Conservation (phyloP, 2,888 invertebrate genomes). For the Quadroppia sp. region DNA sequence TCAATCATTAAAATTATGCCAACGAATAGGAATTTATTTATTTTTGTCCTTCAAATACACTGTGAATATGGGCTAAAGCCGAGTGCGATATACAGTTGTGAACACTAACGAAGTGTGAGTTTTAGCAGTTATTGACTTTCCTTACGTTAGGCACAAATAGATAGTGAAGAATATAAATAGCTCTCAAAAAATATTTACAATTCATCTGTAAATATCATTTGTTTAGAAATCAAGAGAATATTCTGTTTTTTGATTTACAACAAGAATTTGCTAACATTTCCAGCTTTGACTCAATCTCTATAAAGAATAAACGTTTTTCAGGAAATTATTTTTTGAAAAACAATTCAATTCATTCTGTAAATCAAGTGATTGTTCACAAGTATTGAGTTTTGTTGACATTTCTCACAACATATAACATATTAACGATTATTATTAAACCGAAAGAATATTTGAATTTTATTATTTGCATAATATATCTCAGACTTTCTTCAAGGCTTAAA, state of each 20-base stretch:
- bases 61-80: not conserved
- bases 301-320: not conserved
- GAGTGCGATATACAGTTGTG: conserved; percentile 2
- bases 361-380: too few relatives aligned
- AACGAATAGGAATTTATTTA: too few relatives aligned
- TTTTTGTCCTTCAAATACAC: not conserved
- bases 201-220: conserved; percentile 21
- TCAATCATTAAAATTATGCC: too few relatives aligned
- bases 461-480: too few relatives aligned
- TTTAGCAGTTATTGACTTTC: not conserved
- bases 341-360: too few relatives aligned
- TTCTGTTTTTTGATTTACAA: too few relatives aligned
- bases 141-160: not conserved
- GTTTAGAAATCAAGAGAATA: not conserved
- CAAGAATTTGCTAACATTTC: too few relatives aligned
- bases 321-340: not conserved
- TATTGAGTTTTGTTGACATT: too few relatives aligned
- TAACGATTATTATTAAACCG: too few relatives aligned
- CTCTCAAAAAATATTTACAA: conserved; percentile 27
- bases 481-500: too few relatives aligned
- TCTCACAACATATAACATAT: too few relatives aligned
- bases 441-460: too few relatives aligned
- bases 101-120: conserved; percentile 5
- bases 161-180: not conserved
- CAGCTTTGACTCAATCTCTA: not conserved